These are phyloP conservation scores for Petromus typicus DNA, from an alignment of 2,113 vertebrate genomes.

Conservation along the genomic window DNA sequence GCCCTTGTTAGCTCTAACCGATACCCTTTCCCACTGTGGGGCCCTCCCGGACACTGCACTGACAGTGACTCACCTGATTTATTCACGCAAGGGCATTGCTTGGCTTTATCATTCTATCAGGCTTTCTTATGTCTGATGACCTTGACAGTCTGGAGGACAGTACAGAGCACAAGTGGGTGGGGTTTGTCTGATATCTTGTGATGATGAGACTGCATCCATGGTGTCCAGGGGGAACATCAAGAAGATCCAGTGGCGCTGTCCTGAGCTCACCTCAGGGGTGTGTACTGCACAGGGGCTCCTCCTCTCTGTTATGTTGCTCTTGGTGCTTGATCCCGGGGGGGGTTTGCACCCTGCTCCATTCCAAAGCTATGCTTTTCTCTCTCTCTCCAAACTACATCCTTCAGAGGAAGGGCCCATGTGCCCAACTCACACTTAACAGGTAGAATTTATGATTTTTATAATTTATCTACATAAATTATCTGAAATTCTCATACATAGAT, in stretches of 20 bases:
- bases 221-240: background rate
- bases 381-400: background rate
- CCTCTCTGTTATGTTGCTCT: no score
- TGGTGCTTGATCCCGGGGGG: no score
- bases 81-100: background rate
- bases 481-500: background rate
- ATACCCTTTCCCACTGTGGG: background rate
- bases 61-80: background rate
- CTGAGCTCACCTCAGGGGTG: background rate
- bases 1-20: background rate
- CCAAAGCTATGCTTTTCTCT: background rate
- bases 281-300: background rate
- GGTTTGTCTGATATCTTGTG: background rate
- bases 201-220: background rate
- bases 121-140: background rate
- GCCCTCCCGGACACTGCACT: background rate
- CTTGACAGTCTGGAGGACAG: background rate
- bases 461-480: background rate
- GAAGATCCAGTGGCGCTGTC: background rate
- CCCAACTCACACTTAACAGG: rapidly evolving
- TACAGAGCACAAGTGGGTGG: background rate
- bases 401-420: background rate
- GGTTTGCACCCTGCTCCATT: background rate
- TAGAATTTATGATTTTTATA: background rate
- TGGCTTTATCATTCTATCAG: background rate